Base-by-base conservation (phyloP, 2,113 vertebrate species). In the Neopipo cinnamomea region DNA sequence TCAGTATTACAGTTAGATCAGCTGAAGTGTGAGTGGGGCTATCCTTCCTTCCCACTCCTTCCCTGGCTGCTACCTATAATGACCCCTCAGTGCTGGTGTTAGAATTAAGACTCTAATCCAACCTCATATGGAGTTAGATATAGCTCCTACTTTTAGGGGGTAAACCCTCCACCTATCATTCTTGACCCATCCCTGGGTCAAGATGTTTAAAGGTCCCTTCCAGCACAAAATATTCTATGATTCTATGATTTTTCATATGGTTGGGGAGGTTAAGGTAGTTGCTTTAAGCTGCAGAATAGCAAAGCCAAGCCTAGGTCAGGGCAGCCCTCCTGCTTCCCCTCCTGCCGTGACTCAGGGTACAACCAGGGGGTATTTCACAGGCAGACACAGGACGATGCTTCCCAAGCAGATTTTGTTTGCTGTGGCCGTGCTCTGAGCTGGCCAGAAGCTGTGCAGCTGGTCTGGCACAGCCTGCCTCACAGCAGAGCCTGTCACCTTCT, bases 361-460 rank as follows among this genome's bases (percentile, higher is more conserved):
- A 0, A 22, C n/a, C 4, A 1, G 12, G 11, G 46, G 8, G 12
- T 33, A 10, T 77, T 73, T 78, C 83, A 67, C 33, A 75, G 37
- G 35, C 49, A 68, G 68, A 44, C 14, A 33, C 8, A 15, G 47
- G 33, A 44, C 0, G 0, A 6, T 24, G 71, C 52, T 88, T 66
- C 20, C 66, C 44, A 41, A 94, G 42, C 86, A 85, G 62, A 62
- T 92, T 82, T 71, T 20, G 10, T 33, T 24, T 72, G 52, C 71
- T 58, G 47, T 49, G 56, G 47, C 39, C 28, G 2, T 5, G 11
- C 52, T 67, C 42, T n/a, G 61, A 59, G 61, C 83, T 82, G 86
- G 19, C 30, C 82, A 88, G 77, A 56, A 93, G 77, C 85, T 85
- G 85, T 92, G 89, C 83, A 53, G 68, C 50, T 88, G 83, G 75